A percentile compares a stretch with the other conserved stretches of the same genome.
Conservation (phyloP, 2,113 vertebrate genomes). For the Microcebus lehilahytsara region DNA sequence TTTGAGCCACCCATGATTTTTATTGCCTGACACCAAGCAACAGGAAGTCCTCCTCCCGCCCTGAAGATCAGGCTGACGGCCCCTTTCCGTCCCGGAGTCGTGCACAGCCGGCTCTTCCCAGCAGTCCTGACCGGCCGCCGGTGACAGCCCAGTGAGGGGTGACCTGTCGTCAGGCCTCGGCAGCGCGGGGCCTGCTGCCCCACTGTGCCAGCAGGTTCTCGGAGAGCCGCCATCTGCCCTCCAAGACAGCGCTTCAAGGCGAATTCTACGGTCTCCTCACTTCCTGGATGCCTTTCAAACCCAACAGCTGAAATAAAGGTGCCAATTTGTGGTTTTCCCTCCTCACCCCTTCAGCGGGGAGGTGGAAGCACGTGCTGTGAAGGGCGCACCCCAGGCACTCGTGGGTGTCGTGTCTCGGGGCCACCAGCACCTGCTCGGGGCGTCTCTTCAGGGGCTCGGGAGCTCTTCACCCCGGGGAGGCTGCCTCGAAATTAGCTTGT, state of each 20-base stretch:
- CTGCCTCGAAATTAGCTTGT: neutral
- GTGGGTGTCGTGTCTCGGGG: rapidly evolving
- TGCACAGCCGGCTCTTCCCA: neutral
- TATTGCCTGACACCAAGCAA: neutral
- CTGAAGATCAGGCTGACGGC: neutral
- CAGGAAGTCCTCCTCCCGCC: neutral
- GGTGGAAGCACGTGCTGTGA: neutral
- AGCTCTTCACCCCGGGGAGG: neutral
- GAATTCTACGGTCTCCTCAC: slow-evolving; percentile 67
- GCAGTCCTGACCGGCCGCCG: neutral
- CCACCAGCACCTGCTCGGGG: neutral
- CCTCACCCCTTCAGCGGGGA: neutral
- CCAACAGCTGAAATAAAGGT: slow-evolving; percentile 69
- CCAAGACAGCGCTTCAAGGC: slow-evolving; percentile 65
- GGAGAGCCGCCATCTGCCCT: slow-evolving; percentile 62
- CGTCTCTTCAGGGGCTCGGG: neutral
- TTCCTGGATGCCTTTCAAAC: slow-evolving; percentile 77
- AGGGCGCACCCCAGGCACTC: neutral
- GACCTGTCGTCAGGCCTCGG: slow-evolving; percentile 51
- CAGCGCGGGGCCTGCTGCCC: slow-evolving; percentile 59
- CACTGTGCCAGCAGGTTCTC: slow-evolving; percentile 64
- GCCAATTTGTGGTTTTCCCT: slow-evolving; percentile 34
- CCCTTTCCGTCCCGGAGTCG: rapidly evolving
- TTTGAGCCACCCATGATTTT: neutral
- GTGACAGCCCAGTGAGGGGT: neutral